A percentile compares a stretch with the other conserved stretches of the same genome.
phyloP scores from a whole-genome alignment of 2,797 vertebrate species.

The Psittacula echo region DNA sequence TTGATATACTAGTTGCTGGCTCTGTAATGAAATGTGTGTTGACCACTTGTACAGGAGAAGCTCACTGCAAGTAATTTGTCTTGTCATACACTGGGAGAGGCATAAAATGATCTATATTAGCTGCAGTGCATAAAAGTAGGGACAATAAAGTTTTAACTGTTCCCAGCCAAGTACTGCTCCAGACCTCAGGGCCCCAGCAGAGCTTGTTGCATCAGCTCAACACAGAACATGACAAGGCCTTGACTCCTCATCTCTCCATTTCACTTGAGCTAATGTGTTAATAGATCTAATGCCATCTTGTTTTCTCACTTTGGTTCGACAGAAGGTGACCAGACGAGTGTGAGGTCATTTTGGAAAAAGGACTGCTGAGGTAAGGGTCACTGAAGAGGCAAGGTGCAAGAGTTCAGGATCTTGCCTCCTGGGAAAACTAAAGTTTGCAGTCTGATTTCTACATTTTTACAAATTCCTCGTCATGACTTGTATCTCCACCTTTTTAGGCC shows the following conservation, averaged over 20 bases:
- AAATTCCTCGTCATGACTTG: slow-evolving; percentile 1
- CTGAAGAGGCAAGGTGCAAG: slow-evolving; percentile 85
- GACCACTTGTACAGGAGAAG: slow-evolving; percentile 19
- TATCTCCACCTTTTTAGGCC: background rate
- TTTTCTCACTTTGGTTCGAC: slow-evolving; percentile 88
- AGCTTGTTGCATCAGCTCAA: slow-evolving; percentile 68
- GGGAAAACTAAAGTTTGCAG: slow-evolving; percentile 29
- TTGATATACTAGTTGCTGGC: background rate
- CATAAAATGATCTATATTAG: background rate
- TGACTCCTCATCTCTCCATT: slow-evolving; percentile 75
- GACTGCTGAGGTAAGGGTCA: slow-evolving; percentile 78
- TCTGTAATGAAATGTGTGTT: slow-evolving; percentile 45
- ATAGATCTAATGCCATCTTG: slow-evolving; percentile 91
- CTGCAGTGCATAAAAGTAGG: background rate
- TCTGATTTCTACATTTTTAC: slow-evolving; percentile 21
- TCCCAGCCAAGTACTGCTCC: slow-evolving; percentile 20
- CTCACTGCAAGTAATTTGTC: slow-evolving; percentile 51
- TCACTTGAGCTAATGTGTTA: slow-evolving; percentile 88
- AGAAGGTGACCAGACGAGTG: slow-evolving; percentile 82
- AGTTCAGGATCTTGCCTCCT: slow-evolving; percentile 79
- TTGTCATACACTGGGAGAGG: slow-evolving; percentile 41
- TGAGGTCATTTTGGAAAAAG: slow-evolving; percentile 74
- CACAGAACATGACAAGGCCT: slow-evolving; percentile 77
- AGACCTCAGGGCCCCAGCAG: slow-evolving; percentile 62
- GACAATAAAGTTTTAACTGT: slow-evolving; percentile 72